These are phyloP conservation scores for Arnoldichthys spilopterus DNA, from an alignment of 2,797 vertebrate genomes.

Conservation along the genomic window DNA sequence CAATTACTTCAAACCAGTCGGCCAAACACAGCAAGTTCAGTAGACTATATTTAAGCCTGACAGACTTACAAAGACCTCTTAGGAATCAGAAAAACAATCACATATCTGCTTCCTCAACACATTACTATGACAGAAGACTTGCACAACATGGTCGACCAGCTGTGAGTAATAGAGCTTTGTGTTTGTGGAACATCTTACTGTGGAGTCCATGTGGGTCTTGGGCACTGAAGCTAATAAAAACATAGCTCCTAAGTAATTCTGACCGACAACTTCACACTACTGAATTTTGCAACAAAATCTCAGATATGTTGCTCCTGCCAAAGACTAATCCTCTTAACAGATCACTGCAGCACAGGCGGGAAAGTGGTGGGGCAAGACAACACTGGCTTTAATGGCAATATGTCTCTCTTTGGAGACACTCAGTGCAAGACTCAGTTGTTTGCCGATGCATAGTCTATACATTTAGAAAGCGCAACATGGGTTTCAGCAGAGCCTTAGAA, in stretches of 20 bases:
- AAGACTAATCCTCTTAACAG: slow-evolving; percentile 65
- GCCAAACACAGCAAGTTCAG: not conserved
- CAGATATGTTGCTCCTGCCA: slow-evolving; percentile 33
- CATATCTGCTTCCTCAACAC: not conserved
- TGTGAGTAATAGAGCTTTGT: not conserved
- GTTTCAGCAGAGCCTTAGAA: not conserved
- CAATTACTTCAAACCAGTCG: not conserved
- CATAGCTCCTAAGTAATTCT: slow-evolving; percentile 29
- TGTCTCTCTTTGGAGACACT: not conserved
- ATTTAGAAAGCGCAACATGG: not conserved
- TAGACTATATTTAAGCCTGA: not conserved
- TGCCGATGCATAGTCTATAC: too few species aligned
- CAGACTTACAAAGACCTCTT: not conserved
- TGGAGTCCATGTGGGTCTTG: not conserved
- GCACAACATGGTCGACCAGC: not conserved
- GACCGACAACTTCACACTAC: slow-evolving; percentile 27
- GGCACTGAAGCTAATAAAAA: slow-evolving; percentile 5
- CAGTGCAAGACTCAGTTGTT: not conserved
- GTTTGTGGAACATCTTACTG: not conserved
- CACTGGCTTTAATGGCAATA: not conserved
- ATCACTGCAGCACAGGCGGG: slow-evolving; percentile 59
- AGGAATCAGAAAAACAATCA: not conserved
- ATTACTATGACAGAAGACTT: not conserved
- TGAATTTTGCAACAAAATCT: slow-evolving; percentile 51
- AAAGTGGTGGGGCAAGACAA: slow-evolving; percentile 50